A percentile compares a stretch with the other conserved stretches of the same genome.
Evolutionary conservation across 2,797 vertebrate genomes (phyloP).

Genomic region (Diplodus sargus): DNA sequence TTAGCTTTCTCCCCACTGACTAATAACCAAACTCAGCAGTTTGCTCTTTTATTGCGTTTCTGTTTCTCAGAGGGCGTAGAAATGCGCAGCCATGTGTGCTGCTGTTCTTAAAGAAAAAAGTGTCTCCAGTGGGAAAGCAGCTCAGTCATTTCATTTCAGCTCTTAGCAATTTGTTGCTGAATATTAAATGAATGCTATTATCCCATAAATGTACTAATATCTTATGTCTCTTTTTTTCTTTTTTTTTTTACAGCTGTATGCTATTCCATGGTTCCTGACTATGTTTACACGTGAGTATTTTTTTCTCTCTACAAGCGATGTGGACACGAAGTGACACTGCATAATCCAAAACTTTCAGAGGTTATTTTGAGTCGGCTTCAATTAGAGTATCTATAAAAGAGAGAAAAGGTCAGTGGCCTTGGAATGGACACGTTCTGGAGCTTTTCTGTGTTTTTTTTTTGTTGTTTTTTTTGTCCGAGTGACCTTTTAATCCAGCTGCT

Average conservation of each 20-base stretch:
- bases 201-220: constrained; percentile 20
- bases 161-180: constrained; percentile 8
- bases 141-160: constrained; percentile 35
- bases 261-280: constrained; percentile 99
- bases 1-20: constrained; percentile 50
- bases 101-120: constrained; percentile 19
- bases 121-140: constrained; percentile 14
- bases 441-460: constrained; percentile 13
- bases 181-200: constrained; percentile 17
- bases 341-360: constrained; percentile 26
- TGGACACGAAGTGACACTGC: constrained; percentile 3
- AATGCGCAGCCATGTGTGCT: constrained; percentile 29
- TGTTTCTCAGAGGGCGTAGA: constrained; percentile 34
- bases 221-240: not conserved
- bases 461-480: constrained; percentile 6
- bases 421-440: constrained; percentile 29
- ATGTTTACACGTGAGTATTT: constrained; percentile 98
- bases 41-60: constrained; percentile 51
- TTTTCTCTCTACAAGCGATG: constrained; percentile 1
- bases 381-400: constrained; percentile 46
- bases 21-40: constrained; percentile 65
- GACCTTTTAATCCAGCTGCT: constrained; percentile 67
- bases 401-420: constrained; percentile 63
- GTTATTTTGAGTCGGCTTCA: constrained; percentile 42
- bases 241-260: constrained; percentile 89